Conservation (phyloP, 2,113 vertebrate species). For the Fregetta grallaria region DNA sequence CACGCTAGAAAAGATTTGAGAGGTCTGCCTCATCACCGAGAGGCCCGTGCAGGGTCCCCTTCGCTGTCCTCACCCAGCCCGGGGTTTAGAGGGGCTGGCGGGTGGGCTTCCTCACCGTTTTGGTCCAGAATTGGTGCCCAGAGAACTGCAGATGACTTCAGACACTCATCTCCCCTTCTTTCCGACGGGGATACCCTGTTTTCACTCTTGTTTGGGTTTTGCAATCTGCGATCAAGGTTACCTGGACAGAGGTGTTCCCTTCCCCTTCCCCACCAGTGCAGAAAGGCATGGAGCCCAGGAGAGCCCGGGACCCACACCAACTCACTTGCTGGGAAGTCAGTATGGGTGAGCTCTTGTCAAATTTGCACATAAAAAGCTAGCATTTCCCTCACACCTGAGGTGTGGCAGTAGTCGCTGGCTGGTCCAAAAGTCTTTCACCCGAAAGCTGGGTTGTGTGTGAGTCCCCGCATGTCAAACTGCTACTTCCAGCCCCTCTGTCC, state of each 20-base stretch:
- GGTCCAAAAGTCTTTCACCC: neutral
- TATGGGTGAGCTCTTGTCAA: neutral
- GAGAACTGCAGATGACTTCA: neutral
- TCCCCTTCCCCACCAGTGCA: accelerated
- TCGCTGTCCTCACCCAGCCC: neutral
- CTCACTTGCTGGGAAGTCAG: accelerated
- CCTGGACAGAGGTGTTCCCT: neutral
- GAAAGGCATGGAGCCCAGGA: neutral
- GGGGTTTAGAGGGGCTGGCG: neutral
- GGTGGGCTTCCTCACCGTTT: neutral
- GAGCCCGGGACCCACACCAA: neutral
- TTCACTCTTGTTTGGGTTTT: neutral
- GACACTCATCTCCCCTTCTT: neutral
- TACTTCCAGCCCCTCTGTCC: neutral
- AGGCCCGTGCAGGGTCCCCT: neutral
- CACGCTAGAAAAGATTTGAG: neutral
- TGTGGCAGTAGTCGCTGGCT: neutral
- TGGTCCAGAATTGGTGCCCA: neutral
- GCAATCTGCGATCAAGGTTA: neutral
- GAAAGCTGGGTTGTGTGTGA: neutral
- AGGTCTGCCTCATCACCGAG: conserved; percentile 17
- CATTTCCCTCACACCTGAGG: neutral
- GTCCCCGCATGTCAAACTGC: neutral
- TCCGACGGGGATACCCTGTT: neutral
- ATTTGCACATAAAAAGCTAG: neutral